Evolutionary conservation across 2,888 invertebrate genomes (phyloP), one percentile per base, ranked within the genome.

Genomic region (Netelia inedita): DNA sequence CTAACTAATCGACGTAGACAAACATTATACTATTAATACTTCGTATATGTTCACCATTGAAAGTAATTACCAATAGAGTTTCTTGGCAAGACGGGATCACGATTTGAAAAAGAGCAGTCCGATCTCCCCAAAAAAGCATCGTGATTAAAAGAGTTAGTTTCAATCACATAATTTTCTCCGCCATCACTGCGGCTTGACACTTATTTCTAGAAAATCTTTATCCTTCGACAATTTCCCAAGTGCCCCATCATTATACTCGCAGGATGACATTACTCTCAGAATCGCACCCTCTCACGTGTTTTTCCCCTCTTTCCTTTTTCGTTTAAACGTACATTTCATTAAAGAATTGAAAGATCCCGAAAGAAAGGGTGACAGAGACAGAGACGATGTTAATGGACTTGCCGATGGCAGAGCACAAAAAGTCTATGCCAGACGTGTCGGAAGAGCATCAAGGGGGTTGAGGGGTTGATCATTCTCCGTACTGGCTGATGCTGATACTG

Each of bases 381-480:
- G 63, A 69, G 35, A 75, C 69, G 46, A 78, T 28, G 71, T 61
- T 11, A 16, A 57, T 66, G 11, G 14, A 65, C 43, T 65, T 41
- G 53, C 28, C 43, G 35, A 55, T 68, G 21, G 57, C 61, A 79
- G 53, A 85, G 71, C 63, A 41, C 19, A 86, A 82, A 79, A 79
- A 68, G 79, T 79, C 53, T 71, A 76, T 83, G 85, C 46, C 46
- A 57, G 66, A 57, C 65, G 66, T 28, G 66, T 57, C 28, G 57
- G 65, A 65, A 72, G 23, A 43, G 41, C 3, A n/a, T 73, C 73
- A 76, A 82, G 79, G 79, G 83, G 78, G 23, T 14, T 43, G 53
- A 23, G 57, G 21, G 79, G 65, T 79, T 73, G 82, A 85, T 82
- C 75, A 82, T 75, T 76, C 43, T 55, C 61, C 61, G 63, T 55